Evolutionary conservation across 2,113 vertebrate species (phyloP).

Genomic region (Rhodinocichla rosea): DNA sequence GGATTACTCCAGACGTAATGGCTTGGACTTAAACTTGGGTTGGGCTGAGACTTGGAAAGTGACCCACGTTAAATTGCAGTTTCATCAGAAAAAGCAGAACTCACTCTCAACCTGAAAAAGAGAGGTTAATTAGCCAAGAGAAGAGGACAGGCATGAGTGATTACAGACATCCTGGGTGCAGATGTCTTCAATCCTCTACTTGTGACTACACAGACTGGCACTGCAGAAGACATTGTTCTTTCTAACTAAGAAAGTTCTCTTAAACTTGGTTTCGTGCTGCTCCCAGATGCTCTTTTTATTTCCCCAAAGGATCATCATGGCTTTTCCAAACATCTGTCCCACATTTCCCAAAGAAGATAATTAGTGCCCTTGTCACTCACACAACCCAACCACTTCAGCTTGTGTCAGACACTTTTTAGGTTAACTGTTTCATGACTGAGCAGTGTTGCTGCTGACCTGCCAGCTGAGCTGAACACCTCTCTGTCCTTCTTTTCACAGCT

Average conservation of each 20-base stretch:
- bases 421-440: constrained; percentile 34
- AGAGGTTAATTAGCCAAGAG: neutral
- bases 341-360: constrained; percentile 55
- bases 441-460: neutral
- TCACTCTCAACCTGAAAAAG: neutral
- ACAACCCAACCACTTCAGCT: neutral
- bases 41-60: neutral
- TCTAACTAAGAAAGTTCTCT: neutral
- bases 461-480: neutral
- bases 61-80: neutral
- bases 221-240: neutral
- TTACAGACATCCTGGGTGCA: neutral
- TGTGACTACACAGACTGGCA: neutral
- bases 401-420: neutral
- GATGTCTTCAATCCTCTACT: neutral
- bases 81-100: neutral
- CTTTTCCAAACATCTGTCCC: constrained; percentile 60
- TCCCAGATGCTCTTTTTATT: neutral
- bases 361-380: constrained; percentile 55
- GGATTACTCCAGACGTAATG: neutral
- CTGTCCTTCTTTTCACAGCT: constrained; percentile 79
- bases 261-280: neutral
- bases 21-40: neutral
- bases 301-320: neutral
- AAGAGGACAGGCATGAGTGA: neutral